Base-by-base conservation (phyloP, 2,797 vertebrate species). In the Poecilia wingei region DNA sequence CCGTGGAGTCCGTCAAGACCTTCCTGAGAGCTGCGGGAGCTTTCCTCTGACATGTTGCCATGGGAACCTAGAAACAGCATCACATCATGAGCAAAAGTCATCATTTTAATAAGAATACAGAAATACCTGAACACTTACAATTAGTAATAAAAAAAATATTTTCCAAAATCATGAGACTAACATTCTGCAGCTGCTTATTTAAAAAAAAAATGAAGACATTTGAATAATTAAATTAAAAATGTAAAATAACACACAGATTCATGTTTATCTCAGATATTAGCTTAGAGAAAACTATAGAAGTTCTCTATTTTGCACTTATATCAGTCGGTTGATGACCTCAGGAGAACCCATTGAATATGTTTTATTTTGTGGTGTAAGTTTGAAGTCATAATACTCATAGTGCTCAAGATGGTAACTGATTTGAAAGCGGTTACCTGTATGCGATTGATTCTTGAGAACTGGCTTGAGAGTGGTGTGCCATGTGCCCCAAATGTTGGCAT, bases 401-500 rank as follows among this genome's bases (percentile, higher is more conserved):
- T 20, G 31, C 36, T 18, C n/a, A 70, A 28, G 3, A n/a, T 12
- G 5, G 13, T 43, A 4, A 55, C 28, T 69, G 16, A 31, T 25
- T 66, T 39, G 4, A 31, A 79, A 51, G 16, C 1, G 55, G 83
- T 82, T 88, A 98, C 98, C 98, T 96, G 96, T 94, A 77, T 96
- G 93, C 57, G 93, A 86, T 87, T 96, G 95, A 91, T 97, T 97
- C 92, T 97, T 98, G 89, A 95, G 94, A 78, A 94, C 89, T 77
- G 96, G 96, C 95, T 98, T 99, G 89, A 99, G 92, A 0, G 98
- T 99, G n/a, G 97, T 94, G 94, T 99, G 98, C 98, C 98, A 99
- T 25, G 98, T 97, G n/a, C 97, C 98, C 98, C 98, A 99, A 85
- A 99, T 98, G 92, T 98, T 96, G 72, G 96, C 96, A 87, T 96